These are phyloP conservation scores for Astreopora myriophthalma DNA, from an alignment of 64 coral and sea anemone genomes.

Conservation along the genomic window DNA sequence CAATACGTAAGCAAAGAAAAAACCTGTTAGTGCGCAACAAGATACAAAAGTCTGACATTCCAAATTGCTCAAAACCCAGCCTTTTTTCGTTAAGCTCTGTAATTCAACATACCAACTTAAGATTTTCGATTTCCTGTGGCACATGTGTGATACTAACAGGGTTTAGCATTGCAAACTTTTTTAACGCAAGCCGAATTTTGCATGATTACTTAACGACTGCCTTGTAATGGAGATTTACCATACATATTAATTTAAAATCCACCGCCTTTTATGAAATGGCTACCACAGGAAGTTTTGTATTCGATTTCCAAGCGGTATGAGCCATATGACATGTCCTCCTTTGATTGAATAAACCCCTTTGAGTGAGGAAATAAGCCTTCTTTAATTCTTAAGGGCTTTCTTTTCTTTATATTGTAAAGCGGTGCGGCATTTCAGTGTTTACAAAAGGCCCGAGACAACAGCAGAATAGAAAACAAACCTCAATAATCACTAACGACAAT, in stretches of 20 bases:
- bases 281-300: conserved; percentile 2
- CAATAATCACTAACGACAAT: not conserved
- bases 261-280: conserved; percentile 14
- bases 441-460: conserved; percentile 2
- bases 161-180: not conserved
- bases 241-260: conserved; percentile 10
- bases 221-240: conserved; percentile 27
- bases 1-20: too few species aligned
- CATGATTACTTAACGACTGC: not conserved
- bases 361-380: not conserved
- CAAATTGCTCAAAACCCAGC: too few species aligned
- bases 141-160: not conserved
- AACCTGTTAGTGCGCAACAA: too few species aligned
- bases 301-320: not conserved
- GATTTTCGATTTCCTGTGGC: not conserved
- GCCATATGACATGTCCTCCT: not conserved
- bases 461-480: not conserved
- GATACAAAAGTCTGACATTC: too few species aligned
- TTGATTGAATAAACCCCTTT: not conserved
- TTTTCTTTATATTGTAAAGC: not conserved
- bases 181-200: not conserved
- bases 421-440: conserved; percentile 3
- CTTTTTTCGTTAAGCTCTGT: not conserved
- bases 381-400: not conserved
- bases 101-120: not conserved